Evolutionary conservation across 2,888 invertebrate species (phyloP), one percentile per base, ranked within the genome.

Genomic region (Ligdia adustata): DNA sequence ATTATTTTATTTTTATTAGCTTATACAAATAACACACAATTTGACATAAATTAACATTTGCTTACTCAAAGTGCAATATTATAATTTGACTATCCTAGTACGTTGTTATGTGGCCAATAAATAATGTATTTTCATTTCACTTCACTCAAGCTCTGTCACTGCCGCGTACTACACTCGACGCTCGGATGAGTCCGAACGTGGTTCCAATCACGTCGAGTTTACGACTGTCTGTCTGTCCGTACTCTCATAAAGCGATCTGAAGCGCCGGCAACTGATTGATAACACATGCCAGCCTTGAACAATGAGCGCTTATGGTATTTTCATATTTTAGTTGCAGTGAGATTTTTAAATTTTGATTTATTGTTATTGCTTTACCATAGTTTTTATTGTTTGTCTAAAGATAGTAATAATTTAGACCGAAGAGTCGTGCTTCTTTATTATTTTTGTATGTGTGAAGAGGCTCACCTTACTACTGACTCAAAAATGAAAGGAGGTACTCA

Each of bases 131-230:
- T n/a, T n/a, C n/a, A n/a, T n/a, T n/a, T 26, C 9, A 26, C n/a
- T 26, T n/a, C n/a, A n/a, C 3, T 20, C 4, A 47, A 47, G 6
- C 29, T 35, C 2, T 12, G 33, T 33, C 16, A 33, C 48, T 49
- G 48, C 2, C 5, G 7, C 3, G 3, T 4, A 32, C 4, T 9
- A 16, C 14, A 37, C 7, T 32, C 60, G 62, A 75, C 72, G 78
- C 73, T 69, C 66, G 67, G 69, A 60, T 75, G 71, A 69, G 66
- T 69, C 73, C 67, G 69, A 88, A 89, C 79, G 80, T 88, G 88
- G 80, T 81, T 82, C 75, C 77, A 87, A 89, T 89, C 88, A 87
- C 71, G 67, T 47, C 79, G 72, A 73, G 77, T 87, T 88, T 86
- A 88, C 78, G 87, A 87, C 81, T 82, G 82, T 74, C 77, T 81